These are phyloP conservation scores for Plebejus anna DNA, from an alignment of 2,888 invertebrate species.

Conservation along the genomic window DNA sequence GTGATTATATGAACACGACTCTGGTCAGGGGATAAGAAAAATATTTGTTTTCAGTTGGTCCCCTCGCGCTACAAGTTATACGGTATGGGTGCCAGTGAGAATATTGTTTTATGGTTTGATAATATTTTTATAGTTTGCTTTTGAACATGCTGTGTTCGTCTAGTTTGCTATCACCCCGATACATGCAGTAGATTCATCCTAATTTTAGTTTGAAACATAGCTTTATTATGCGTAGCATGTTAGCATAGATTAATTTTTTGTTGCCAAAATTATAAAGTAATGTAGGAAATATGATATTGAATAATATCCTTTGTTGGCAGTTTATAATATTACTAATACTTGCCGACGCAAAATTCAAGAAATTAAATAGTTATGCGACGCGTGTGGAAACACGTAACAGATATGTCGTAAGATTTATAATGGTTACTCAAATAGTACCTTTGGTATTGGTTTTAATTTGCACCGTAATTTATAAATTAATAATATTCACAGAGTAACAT, in stretches of 20 bases:
- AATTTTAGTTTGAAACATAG: constrained; percentile 19
- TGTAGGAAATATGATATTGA: not conserved
- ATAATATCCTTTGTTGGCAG: not conserved
- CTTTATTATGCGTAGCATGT: constrained; percentile 14
- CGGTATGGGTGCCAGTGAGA: constrained; percentile 37
- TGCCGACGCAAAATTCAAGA: not conserved
- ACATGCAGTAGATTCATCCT: constrained; percentile 25
- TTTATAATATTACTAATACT: not conserved
- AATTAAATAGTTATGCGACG: not conserved
- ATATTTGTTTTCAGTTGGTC: constrained; percentile 34
- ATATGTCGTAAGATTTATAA: not conserved
- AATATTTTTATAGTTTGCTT: constrained; percentile 22
- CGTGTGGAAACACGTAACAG: not conserved
- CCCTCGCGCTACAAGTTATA: constrained; percentile 39
- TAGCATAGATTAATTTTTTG: constrained; percentile 1
- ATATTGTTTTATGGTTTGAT: constrained; percentile 31
- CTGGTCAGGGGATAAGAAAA: constrained; percentile 25
- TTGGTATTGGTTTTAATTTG: not conserved
- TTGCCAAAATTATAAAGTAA: not conserved
- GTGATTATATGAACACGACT: not conserved
- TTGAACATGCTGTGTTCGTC: constrained; percentile 10
- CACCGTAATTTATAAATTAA: no score
- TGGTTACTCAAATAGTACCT: not conserved
- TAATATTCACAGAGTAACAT: not conserved
- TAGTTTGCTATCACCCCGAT: constrained; percentile 4